Conservation (phyloP, 2,113 vertebrate species). For the Daboia siamensis region DNA sequence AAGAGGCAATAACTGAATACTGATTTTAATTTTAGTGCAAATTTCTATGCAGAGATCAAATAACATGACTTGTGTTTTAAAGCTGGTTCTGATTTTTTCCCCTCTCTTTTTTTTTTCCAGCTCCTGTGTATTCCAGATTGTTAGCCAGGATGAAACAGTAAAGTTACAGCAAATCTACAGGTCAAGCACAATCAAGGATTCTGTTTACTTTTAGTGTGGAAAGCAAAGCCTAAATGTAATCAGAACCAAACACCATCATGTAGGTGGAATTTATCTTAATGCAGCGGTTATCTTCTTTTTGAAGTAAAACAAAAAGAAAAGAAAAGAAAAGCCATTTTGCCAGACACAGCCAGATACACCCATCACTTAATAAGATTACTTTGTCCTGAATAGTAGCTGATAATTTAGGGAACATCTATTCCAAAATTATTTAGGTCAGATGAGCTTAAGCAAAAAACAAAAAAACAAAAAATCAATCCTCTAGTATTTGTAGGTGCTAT, state of each 20-base stretch:
- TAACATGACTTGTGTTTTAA: background rate
- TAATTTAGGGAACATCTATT: background rate
- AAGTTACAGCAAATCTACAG: background rate
- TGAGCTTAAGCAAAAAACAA: conserved; percentile 4
- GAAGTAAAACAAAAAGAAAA: conserved; percentile 24
- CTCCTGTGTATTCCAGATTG: conserved; percentile 68
- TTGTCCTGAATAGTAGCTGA: conserved; percentile 15
- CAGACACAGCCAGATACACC: conserved; percentile 19
- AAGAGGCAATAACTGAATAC: background rate
- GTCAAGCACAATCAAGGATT: conserved; percentile 1
- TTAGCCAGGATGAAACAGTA: conserved; percentile 69
- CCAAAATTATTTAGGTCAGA: background rate
- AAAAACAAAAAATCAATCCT: too few relatives aligned
- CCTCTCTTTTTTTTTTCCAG: conserved; percentile 48
- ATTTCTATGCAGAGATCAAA: background rate
- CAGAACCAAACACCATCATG: conserved; percentile 52
- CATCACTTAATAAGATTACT: conserved; percentile 23
- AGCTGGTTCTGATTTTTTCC: background rate
- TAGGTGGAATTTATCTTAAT: conserved; percentile 29
- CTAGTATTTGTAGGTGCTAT: background rate
- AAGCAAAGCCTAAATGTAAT: conserved; percentile 57
- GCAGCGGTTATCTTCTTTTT: conserved; percentile 50
- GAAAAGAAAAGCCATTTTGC: conserved; percentile 61
- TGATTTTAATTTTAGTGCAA: conserved; percentile 23
- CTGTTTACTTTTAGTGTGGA: conserved; percentile 32